Evolutionary conservation across 2,113 vertebrate species (phyloP), one percentile per base, ranked within the genome.

Genomic region (Brevimyrus niger): DNA sequence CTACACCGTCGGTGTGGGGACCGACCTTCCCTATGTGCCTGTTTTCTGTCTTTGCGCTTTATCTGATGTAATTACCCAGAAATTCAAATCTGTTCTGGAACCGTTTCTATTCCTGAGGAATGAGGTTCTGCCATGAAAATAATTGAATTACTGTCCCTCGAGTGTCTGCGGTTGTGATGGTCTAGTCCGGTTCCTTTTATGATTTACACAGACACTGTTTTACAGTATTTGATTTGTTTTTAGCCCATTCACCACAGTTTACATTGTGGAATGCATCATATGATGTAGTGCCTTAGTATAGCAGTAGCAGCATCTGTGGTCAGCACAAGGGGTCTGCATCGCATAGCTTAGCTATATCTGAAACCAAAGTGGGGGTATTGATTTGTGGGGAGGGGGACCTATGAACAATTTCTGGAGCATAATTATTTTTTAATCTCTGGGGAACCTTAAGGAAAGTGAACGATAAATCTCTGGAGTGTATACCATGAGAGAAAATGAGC

Each of bases 371-470:
- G 50, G 50, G 27, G 27, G 9, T 87, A 87, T 55, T 31, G 85
- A 87, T 87, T 87, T 17, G n/a, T 15, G n/a, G 6, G 1, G 8
- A 13, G 27, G 13, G 50, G 85, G 7, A 10, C 38, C 85, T 87
- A 87, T 87, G 48, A 35, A 87, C 85, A 87, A 55, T 55, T 87
- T 87, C 50, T 51, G 50, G 53, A 31, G 50, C 31, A 87, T 53
- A 87, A 35, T 53, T 48, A 50, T 53, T 84, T 83, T 44, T 35
- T 87, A 50, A 55, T 55, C 85, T 87, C 85, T 31, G 27, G 15
- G 85, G 47, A 87, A 53, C 85, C 2, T 55, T 35, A 86, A 86
- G 17, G 46, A 85, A 50, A 86, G 5, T 38, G 50, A 27, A 15
- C 2, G 5, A 3, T 87, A 87, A 55, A 42, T 87, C 85, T 87